Conservation (phyloP, 2,888 invertebrate genomes). For the Lottia gigantea region DNA sequence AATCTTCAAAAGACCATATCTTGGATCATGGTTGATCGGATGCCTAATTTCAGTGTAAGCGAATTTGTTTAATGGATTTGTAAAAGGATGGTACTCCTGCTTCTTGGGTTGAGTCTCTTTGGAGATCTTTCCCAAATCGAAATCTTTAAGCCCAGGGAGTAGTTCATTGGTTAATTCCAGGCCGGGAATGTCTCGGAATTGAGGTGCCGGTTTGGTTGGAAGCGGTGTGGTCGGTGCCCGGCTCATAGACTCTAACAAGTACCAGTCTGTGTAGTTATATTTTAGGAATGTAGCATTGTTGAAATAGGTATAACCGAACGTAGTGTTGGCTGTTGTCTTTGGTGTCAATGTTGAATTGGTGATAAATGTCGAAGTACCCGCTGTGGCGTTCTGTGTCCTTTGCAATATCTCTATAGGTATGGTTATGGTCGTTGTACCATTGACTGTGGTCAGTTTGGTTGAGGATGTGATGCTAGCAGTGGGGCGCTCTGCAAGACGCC, state of each 20-base stretch:
- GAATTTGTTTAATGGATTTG: background rate
- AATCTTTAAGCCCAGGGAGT: background rate
- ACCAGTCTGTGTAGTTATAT: no score
- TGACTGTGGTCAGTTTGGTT: background rate
- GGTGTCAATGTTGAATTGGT: no score
- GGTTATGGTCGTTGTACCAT: background rate
- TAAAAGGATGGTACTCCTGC: background rate
- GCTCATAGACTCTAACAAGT: no score
- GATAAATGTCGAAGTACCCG: no score
- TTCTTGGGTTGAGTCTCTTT: background rate
- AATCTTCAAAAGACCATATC: background rate
- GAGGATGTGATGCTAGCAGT: background rate
- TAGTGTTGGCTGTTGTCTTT: no score
- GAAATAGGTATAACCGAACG: no score
- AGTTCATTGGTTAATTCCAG: no score
- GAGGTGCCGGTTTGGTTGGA: no score
- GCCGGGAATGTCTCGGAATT: no score
- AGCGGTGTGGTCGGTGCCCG: no score
- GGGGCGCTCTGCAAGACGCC: background rate
- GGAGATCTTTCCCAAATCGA: background rate
- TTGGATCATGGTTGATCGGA: background rate
- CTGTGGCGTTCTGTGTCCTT: background rate
- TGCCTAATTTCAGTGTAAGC: background rate
- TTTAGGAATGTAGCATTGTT: no score
- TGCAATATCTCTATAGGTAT: background rate